Conservation (phyloP, 1,140 invertebrate genomes). For the Trichomalopsis sarcophagae region DNA sequence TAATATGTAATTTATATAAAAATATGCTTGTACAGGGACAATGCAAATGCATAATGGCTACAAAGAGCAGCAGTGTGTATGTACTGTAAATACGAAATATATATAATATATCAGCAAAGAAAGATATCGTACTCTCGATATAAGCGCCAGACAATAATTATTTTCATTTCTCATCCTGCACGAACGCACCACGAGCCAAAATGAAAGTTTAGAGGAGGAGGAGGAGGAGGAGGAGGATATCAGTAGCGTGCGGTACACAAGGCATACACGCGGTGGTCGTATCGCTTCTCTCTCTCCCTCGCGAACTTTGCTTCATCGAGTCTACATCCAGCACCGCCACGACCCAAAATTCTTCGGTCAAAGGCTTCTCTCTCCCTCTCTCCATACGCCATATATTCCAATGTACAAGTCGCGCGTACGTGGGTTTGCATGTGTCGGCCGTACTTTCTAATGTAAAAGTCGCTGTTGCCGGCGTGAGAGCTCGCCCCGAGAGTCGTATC, state of each 20-base stretch:
- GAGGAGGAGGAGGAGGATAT: not conserved
- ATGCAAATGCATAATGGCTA: not conserved
- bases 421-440: not conserved
- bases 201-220: conserved; percentile 24
- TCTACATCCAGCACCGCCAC: not conserved
- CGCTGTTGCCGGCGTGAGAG: not conserved
- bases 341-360: conserved; percentile 41
- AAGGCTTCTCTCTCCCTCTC: conserved; percentile 7
- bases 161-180: conserved; percentile 34
- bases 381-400: not conserved
- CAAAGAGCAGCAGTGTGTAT: not conserved
- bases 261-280: not conserved
- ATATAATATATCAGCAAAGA: not conserved
- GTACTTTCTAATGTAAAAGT: conserved; percentile 49
- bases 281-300: not conserved
- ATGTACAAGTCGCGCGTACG: not conserved
- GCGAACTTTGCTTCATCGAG: conserved; percentile 4
- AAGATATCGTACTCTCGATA: conserved; percentile 11
- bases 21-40: too few species aligned
- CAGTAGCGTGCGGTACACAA: not conserved
- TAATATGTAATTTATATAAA: conserved; percentile 3
- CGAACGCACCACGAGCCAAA: conserved; percentile 30
- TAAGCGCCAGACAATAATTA: conserved; percentile 28
- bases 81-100: not conserved
- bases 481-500: conserved; percentile 5